A percentile compares a stretch with the other conserved stretches of the same genome.
Conservation (phyloP, 2,797 vertebrate species). For the Cyclura pinguis region DNA sequence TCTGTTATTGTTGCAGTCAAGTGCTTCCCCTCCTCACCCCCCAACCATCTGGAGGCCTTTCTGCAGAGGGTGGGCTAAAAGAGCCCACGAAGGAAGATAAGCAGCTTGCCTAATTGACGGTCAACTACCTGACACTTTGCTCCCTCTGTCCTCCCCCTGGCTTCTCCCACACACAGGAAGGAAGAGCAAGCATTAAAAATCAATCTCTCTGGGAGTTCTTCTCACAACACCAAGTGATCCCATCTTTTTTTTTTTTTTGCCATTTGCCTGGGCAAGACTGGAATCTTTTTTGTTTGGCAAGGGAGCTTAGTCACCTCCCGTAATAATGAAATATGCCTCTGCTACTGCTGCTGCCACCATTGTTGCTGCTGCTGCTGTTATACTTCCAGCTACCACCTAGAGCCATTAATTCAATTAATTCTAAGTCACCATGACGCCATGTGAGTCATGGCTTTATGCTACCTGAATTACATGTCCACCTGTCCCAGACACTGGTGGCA, state of each 20-base stretch:
- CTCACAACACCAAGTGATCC: slow-evolving; percentile 7
- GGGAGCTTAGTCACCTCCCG: neutral
- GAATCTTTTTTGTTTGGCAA: neutral
- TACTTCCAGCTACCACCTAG: neutral
- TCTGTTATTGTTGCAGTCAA: slow-evolving; percentile 25
- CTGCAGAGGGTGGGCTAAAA: neutral
- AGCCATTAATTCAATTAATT: neutral
- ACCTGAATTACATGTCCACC: neutral
- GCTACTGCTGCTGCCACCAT: too few relatives aligned
- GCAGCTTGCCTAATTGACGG: neutral
- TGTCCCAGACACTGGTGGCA: accelerated
- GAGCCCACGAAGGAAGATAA: slow-evolving; percentile 24
- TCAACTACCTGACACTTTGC: slow-evolving; percentile 10
- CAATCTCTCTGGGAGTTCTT: neutral
- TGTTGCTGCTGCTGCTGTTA: neutral
- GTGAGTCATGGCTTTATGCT: accelerated
- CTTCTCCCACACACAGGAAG: neutral
- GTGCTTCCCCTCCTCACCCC: slow-evolving; percentile 5
- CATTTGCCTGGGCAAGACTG: neutral
- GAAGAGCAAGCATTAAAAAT: slow-evolving; percentile 25
- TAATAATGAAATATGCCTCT: neutral
- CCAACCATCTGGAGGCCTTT: slow-evolving; percentile 29
- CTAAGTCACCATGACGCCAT: neutral
- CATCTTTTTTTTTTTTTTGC: neutral
- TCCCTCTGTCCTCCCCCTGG: neutral